Conservation (phyloP, 2,797 vertebrate genomes). For the Chelidonichthys spinosus region DNA sequence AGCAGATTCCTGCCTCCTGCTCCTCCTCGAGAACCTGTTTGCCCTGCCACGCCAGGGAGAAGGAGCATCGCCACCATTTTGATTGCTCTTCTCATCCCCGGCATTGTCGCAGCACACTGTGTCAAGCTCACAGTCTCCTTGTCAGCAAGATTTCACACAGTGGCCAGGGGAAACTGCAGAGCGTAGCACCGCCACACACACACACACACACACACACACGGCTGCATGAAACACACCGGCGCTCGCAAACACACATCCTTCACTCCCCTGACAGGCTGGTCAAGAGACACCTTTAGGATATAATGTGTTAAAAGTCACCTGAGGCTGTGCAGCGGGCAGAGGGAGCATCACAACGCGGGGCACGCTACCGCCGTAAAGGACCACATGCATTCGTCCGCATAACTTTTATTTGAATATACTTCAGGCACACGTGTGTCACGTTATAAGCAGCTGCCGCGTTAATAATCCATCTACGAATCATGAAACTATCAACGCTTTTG, state of each 20-base stretch:
- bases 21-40: constrained; percentile 84
- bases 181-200: constrained; percentile 56
- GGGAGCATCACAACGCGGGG: neutral
- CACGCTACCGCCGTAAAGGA: constrained; percentile 17
- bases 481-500: neutral
- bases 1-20: constrained; percentile 76
- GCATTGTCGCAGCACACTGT: constrained; percentile 85
- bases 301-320: constrained; percentile 52
- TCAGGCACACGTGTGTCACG: constrained; percentile 1
- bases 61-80: constrained; percentile 88
- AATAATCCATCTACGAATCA: neutral
- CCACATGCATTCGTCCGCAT: neutral
- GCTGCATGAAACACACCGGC: constrained; percentile 31
- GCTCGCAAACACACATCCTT: constrained; percentile 56
- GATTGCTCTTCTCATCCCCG: constrained; percentile 84
- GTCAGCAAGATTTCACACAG: constrained; percentile 89
- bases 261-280: constrained; percentile 56
- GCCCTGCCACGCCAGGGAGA: constrained; percentile 81
- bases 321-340: constrained; percentile 10
- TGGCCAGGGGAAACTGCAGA: constrained; percentile 83
- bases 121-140: constrained; percentile 84
- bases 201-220: constrained; percentile 24
- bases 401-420: constrained; percentile 30
- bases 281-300: constrained; percentile 65
- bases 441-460: neutral